A percentile compares a stretch with the other conserved stretches of the same genome.
These are phyloP conservation scores for Fragariocoptes setiger DNA, from an alignment of 1,140 invertebrate genomes.

Conservation along the genomic window DNA sequence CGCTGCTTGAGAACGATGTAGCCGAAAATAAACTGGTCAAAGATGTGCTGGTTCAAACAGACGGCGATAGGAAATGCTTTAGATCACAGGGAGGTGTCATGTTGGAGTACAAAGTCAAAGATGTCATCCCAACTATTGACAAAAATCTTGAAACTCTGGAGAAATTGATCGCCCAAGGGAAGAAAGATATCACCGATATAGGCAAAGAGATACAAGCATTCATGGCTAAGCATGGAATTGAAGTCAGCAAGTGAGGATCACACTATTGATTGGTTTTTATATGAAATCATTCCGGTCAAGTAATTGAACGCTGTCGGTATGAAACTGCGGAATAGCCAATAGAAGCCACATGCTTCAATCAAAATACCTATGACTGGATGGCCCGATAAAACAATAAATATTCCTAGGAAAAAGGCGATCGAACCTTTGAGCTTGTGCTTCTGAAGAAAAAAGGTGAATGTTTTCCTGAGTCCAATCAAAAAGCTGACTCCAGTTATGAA, in stretches of 20 bases:
- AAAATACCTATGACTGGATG: constrained; percentile 88
- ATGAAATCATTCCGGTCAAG: neutral
- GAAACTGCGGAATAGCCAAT: constrained; percentile 21
- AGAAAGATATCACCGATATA: neutral
- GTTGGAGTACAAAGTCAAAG: neutral
- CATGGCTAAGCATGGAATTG: too few relatives aligned
- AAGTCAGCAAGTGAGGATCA: too few relatives aligned
- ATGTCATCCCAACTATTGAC: neutral
- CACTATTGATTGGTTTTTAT: too few relatives aligned
- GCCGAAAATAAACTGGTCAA: neutral
- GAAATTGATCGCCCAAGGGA: neutral
- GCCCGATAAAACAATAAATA: constrained; percentile 67
- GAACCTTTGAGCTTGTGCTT: constrained; percentile 76
- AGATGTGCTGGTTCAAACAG: neutral
- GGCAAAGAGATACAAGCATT: neutral
- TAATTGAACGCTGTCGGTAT: neutral
- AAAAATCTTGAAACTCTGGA: neutral
- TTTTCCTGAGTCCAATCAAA: constrained; percentile 79
- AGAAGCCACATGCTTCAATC: constrained; percentile 45
- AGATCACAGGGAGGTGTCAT: neutral
- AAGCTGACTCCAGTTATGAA: constrained; percentile 78
- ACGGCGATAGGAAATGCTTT: neutral
- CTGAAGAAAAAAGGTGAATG: constrained; percentile 93
- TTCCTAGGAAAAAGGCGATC: constrained; percentile 68
- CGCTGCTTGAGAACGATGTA: neutral